Base-by-base conservation (phyloP, 1,140 invertebrate species). In the Drosophila leontia region DNA sequence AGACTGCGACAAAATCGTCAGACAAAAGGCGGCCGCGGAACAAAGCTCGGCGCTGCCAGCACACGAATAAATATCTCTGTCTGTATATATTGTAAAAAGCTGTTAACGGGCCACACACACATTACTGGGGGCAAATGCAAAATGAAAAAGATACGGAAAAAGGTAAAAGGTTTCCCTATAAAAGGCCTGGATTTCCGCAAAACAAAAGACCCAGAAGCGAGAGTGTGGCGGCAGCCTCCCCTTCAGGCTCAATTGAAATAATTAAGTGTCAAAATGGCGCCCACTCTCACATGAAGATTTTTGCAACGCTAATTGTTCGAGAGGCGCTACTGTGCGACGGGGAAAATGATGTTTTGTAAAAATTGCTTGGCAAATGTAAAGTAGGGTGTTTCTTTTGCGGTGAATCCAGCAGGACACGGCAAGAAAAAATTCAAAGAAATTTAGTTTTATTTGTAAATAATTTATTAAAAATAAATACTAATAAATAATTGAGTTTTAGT, bases 1-100 rank as follows among this genome's bases (percentile, higher is more conserved):
- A 85, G 82, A 84, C 81, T 84, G 82, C 82, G 82, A 84, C 82
- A 84, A 84, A 84, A 84, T 78, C 77, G 64, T 84, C 81, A 77
- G 81, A 84, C 82, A 84, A 84, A 55, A 84, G 48, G 81, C 71
- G 62, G 67, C 48, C 63, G 64, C 56, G 79, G 64, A 65, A 82
- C 78, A 74, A 77, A 67, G 78, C 50, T 41, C 42, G n/a, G 15
- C 4, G 17, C 29, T 55, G 15, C 50, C 42, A 34, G 51, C 41
- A 64, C 59, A 59, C 60, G 41, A 57, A 47, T 71, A 70, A 41
- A 71, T 59, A 78, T 74, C 13, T 12, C 39, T 29, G 7, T 56
- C 12, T 58, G 32, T 39, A 41, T 23, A 26, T 44, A 55, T 29
- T 82, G 72, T 70, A 80, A 80, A 84, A 80, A 72, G 72, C 77